phyloP scores from a whole-genome alignment of 2,113 vertebrate genomes.

The Pseudorhombus dupliciocellatus region DNA sequence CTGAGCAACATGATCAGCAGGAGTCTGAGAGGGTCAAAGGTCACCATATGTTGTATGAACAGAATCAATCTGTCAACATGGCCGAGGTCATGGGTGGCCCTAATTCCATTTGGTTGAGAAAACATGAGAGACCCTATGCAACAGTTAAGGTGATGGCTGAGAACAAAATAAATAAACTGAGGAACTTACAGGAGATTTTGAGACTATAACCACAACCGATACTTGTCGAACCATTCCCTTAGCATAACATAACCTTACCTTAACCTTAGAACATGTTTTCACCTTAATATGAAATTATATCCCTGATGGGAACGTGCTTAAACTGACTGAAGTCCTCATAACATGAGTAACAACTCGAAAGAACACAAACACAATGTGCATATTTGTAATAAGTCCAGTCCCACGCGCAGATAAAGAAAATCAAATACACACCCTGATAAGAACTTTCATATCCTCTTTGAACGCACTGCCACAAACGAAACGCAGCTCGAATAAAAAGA shows the following conservation, averaged over 20 bases:
- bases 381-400: not conserved
- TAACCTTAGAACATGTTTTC: too few species aligned
- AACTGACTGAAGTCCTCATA: too few species aligned
- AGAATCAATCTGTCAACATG: conserved; percentile 64
- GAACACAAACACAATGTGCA: too few species aligned
- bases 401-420: not conserved
- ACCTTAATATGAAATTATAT: too few species aligned
- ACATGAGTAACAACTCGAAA: too few species aligned
- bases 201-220: not conserved
- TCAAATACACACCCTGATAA: not conserved
- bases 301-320: too few species aligned
- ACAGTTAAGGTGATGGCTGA: not conserved
- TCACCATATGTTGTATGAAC: conserved; percentile 73
- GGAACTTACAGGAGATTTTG: not conserved
- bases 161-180: conserved; percentile 15
- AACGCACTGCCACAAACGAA: conserved; percentile 15
- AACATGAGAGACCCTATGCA: conserved; percentile 26
- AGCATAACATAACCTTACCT: too few species aligned
- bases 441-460: too few species aligned
- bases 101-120: conserved; percentile 60
- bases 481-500: conserved; percentile 18
- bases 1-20: conserved; percentile 48
- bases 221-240: too few species aligned
- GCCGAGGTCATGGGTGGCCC: conserved; percentile 61
- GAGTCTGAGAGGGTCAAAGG: conserved; percentile 46